Evolutionary conservation across 2,797 vertebrate species (phyloP).

Genomic region (Anas bahamensis): DNA sequence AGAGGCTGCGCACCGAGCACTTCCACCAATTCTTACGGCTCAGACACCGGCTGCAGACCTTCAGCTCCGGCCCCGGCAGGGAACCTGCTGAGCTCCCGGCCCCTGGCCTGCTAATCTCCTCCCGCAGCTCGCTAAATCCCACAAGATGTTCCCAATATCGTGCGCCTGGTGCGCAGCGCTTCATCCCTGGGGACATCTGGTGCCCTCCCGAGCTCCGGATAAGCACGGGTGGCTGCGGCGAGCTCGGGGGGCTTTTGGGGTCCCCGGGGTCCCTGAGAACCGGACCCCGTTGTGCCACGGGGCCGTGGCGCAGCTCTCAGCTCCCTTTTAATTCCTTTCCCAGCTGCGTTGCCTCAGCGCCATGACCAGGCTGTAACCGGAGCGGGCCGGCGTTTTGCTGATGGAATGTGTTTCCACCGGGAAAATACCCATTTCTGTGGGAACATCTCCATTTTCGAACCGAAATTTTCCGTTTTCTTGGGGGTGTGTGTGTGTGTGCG

Average conservation of each 20-base stretch:
- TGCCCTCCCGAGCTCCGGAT: not conserved
- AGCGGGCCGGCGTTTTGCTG: conserved; percentile 44
- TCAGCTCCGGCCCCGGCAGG: not conserved
- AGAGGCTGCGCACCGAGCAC: not conserved
- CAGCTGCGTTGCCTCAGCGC: conserved; percentile 62
- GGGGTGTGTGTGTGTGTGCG: too few species aligned
- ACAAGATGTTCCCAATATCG: not conserved
- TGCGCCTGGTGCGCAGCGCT: not conserved
- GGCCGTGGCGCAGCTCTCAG: not conserved
- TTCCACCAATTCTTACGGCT: not conserved
- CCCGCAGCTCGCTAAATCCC: not conserved
- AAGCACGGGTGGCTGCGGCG: not conserved
- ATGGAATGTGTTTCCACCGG: conserved; percentile 57
- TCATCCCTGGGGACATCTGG: conserved; percentile 20
- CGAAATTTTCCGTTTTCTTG: not conserved
- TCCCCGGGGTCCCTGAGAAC: too few species aligned
- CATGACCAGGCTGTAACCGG: conserved; percentile 64
- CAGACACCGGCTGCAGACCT: not conserved
- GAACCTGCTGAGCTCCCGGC: conserved; percentile 7
- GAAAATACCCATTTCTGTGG: conserved; percentile 63
- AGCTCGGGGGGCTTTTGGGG: too few species aligned
- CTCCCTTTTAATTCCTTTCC: conserved; percentile 67
- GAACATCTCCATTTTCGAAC: conserved; percentile 57
- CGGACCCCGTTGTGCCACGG: not conserved
- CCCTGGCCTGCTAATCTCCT: not conserved